Base-by-base conservation (phyloP, 1,140 invertebrate genomes). In the Micrasema minimum region DNA sequence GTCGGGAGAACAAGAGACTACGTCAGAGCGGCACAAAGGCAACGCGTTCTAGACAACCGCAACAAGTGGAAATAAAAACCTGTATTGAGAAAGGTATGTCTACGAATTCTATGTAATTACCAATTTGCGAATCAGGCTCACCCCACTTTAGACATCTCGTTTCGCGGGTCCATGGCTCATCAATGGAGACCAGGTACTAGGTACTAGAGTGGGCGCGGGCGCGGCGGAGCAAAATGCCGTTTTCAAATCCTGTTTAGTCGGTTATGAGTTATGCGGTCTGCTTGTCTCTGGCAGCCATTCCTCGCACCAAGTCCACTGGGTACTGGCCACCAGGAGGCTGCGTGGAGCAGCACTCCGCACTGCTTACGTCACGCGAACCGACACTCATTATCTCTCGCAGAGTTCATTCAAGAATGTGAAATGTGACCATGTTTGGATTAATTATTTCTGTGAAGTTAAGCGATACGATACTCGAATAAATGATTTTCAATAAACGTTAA, bases 241-340 rank as follows among this genome's bases (percentile, higher is more conserved):
- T 67, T 55, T 67, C 65, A 67, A 67, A 67, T 67, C 65, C 65
- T 67, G 66, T 61, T 69, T 61, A 69, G 66, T 69, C 66, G 53
- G 66, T 61, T 69, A 67, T 69, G 66, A 69, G 66, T 69, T 69
- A 69, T 59, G 66, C 31, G 53, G 53, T 69, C 37, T 53, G 66
- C 37, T 51, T 35, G 66, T 68, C 65, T 43, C 31, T 18, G 45
- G 64, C 20, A 67, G 45, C 37, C 48, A 67, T 69, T 69, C 41
- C 65, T 37, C 65, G 50, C 16, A 16, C 22, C 16, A 31, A 31
- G 26, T 31, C 7, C 26, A 31, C 26, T 31, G 26, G 26, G 3
- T 31, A 2, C 26, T 35, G 55, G 35, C 0, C 37, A 31, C 7
- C 26, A 31, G 26, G 26, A 31, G 26, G 26, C 26, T 31, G 26